Evolutionary conservation across 2,113 vertebrate species (phyloP).

Genomic region (Poeciliopsis prolifica): DNA sequence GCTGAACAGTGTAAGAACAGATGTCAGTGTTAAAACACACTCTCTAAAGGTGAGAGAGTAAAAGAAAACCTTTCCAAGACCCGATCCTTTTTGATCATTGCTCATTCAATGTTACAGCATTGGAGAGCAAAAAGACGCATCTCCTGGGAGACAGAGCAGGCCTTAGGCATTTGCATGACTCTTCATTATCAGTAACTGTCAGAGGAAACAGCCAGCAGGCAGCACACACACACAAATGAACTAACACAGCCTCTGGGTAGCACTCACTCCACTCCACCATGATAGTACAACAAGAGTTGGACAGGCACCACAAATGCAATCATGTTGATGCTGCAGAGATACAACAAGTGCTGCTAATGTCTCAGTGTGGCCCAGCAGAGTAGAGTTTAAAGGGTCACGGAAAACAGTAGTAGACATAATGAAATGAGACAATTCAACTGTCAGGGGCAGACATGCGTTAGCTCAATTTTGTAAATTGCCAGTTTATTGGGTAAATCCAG

Average conservation of each 20-base stretch:
- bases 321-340: conserved; percentile 46
- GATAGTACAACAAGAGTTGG: conserved; percentile 43
- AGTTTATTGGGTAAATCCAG: neutral
- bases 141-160: conserved; percentile 32
- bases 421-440: neutral
- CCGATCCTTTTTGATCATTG: neutral
- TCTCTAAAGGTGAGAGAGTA: neutral
- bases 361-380: conserved; percentile 8
- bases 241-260: conserved; percentile 34
- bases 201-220: conserved; percentile 66
- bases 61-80: neutral
- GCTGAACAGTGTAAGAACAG: neutral
- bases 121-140: conserved; percentile 11
- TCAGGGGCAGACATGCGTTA: neutral
- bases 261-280: conserved; percentile 30
- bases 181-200: conserved; percentile 78
- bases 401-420: neutral
- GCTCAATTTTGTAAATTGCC: neutral
- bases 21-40: neutral
- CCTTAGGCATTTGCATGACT: conserved; percentile 76
- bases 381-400: conserved; percentile 36
- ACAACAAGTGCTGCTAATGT: conserved; percentile 21
- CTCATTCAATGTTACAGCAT: neutral
- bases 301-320: conserved; percentile 67
- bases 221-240: conserved; percentile 6